Evolutionary conservation across 2,113 vertebrate species (phyloP).

Genomic region (Dryoscopus gambensis): DNA sequence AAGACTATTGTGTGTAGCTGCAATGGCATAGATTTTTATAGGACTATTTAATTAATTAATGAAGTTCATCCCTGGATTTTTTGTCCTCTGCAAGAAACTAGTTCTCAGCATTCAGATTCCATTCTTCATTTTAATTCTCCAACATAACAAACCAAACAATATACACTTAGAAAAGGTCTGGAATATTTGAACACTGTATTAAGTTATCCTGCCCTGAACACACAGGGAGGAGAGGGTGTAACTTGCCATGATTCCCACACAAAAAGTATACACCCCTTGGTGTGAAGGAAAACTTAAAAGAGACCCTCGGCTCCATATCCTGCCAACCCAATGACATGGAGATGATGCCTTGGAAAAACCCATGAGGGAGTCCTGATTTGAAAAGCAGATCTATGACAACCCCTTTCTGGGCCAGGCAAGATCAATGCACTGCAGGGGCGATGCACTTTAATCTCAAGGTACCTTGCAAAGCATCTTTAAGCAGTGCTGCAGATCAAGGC

Average conservation of each 20-base stretch:
- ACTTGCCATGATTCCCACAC: background rate
- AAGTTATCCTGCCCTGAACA: background rate
- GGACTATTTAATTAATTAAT: background rate
- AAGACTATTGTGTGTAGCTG: background rate
- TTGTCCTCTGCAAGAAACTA: background rate
- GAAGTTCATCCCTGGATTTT: background rate
- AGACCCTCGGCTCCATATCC: constrained; percentile 48
- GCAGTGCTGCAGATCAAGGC: background rate
- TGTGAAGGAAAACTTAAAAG: constrained; percentile 53
- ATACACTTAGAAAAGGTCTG: background rate
- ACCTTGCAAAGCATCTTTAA: background rate
- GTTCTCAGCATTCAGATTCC: background rate
- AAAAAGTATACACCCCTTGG: constrained; percentile 19
- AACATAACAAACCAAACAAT: background rate
- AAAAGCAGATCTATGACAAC: constrained; percentile 54
- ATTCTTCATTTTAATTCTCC: background rate
- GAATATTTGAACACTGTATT: background rate
- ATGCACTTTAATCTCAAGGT: constrained; percentile 53
- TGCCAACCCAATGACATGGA: constrained; percentile 50
- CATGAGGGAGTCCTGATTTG: constrained; percentile 36
- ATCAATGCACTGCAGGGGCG: constrained; percentile 11
- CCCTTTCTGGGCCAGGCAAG: constrained; percentile 24
- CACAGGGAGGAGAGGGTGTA: background rate
- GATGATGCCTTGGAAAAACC: constrained; percentile 38
- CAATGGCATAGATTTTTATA: background rate